Base-by-base conservation (phyloP, 1,140 invertebrate species). In the Phocides pigmalion region DNA sequence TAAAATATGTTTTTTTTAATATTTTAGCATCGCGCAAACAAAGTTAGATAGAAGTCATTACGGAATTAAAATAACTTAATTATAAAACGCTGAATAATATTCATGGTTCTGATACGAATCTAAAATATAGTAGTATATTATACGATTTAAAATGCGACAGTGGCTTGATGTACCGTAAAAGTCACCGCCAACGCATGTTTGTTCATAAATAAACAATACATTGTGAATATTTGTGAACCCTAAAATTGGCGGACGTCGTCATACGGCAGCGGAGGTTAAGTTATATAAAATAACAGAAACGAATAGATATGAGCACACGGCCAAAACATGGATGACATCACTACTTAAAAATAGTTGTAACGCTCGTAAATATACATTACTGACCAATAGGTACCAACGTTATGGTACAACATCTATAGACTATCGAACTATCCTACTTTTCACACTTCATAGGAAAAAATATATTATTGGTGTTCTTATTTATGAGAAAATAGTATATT, bases 251-350 rank as follows among this genome's bases (percentile, higher is more conserved):
- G 35, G n/a, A 32, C 15, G 35, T 51, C 9, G n/a, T n/a, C 25
- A 51, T 51, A 12, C 49, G n/a, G 15, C 14, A 28, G 49, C 20
- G 32, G 14, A 28, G 22, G 32, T 41, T 32, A 39, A 39, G 35
- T 39, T 39, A 39, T 14, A 39, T 39, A 37, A 22, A 16, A 67
- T 53, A 47, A 47, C 42, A 49, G 28, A 46, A 56, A 49, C 42
- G 62, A 41, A 56, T 68, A 61, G 66, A 39, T 39, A 39, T 39
- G 35, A 62, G 61, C 54, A 62, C 61, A 63, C 54, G 72, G 70
- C 68, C 71, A 70, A 76, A 70, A 64, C 56, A 68, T 64, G 41
- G 41, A 75, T 67, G 64, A 75, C 66, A 67, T 72, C 67, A 72
- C 54, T 46, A 16, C 44, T 62, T 67, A 76, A 56, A 68, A 72